Base-by-base conservation (phyloP, 2,797 vertebrate species). In the Menidia menidia region DNA sequence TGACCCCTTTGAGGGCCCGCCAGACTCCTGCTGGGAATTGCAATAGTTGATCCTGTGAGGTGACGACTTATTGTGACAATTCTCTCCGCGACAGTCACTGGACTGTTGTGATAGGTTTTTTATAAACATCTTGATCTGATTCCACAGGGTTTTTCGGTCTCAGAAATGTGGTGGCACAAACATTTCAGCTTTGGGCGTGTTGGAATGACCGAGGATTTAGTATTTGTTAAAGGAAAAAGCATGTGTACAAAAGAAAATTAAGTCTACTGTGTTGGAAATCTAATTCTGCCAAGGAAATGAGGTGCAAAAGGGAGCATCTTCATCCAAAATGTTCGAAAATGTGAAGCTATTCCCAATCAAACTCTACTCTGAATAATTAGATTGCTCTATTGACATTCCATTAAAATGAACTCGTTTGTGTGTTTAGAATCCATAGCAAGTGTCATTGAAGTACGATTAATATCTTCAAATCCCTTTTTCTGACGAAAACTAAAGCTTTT, bases 1-100 rank as follows among this genome's bases (percentile, higher is more conserved):
- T 52, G 68, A 80, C 73, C 63, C 11, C 77, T 81, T 81, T 74
- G 72, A 80, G 56, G 61, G 11, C 33, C 16, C 16, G 25, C 45
- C 52, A 55, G 69, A 67, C 39, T 64, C 65, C 62, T 56, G 72
- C 56, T 52, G 60, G 41, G 65, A 51, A 43, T 19, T 12, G 47
- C 33, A 64, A 44, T 13, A 62, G 60, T 64, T 31, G 57, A 57
- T 76, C 42, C 16, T 42, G 25, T 33, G 16, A 10, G 0, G 35
- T 41, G 45, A 52, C 0, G 0, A 53, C 64, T 45, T 9, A 4
- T 35, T 43, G 59, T 60, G 62, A 73, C 64, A 70, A 39, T 59
- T 60, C 10, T 47, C n/a, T 53, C 58, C 33, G 11, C 32, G 39
- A n/a, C 16, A 4, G 2, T 47, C 43, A 32, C 47, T 30, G 58